These are phyloP conservation scores for Trypoxylon attenuatum DNA, from an alignment of 2,888 invertebrate species.

Conservation along the genomic window DNA sequence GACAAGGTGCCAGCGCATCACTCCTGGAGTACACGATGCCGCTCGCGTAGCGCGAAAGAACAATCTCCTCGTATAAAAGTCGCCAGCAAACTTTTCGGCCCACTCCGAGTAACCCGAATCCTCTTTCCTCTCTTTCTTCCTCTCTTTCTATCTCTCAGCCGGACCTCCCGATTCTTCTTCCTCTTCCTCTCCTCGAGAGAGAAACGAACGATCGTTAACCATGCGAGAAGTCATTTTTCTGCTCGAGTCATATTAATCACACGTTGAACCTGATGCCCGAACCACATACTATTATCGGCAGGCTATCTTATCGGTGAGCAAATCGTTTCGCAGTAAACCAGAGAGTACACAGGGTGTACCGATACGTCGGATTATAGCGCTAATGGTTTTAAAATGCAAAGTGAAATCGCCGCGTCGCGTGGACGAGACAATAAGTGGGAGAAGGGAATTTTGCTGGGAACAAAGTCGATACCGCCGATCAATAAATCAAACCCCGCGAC, in stretches of 20 bases:
- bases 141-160: no score
- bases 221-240: no score
- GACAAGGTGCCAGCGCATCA: conserved; percentile 60
- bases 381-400: conserved; percentile 41
- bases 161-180: no score
- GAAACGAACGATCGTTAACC: no score
- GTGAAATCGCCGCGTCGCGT: conserved; percentile 29
- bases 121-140: neutral
- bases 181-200: neutral
- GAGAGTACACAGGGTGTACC: neutral
- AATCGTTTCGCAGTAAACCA: neutral
- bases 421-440: conserved; percentile 47
- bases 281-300: neutral
- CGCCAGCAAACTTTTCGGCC: conserved; percentile 35
- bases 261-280: neutral
- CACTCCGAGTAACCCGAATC: conserved; percentile 37
- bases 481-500: conserved; percentile 51
- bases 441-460: conserved; percentile 37
- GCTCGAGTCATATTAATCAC: no score
- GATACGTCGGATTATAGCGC: conserved; percentile 26
- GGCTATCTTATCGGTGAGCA: neutral
- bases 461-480: conserved; percentile 56
- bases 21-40: conserved; percentile 55
- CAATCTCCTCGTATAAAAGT: conserved; percentile 42
- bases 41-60: conserved; percentile 26